Evolutionary conservation across 2,888 invertebrate genomes (phyloP).

Genomic region (Parochlus steinenii): DNA sequence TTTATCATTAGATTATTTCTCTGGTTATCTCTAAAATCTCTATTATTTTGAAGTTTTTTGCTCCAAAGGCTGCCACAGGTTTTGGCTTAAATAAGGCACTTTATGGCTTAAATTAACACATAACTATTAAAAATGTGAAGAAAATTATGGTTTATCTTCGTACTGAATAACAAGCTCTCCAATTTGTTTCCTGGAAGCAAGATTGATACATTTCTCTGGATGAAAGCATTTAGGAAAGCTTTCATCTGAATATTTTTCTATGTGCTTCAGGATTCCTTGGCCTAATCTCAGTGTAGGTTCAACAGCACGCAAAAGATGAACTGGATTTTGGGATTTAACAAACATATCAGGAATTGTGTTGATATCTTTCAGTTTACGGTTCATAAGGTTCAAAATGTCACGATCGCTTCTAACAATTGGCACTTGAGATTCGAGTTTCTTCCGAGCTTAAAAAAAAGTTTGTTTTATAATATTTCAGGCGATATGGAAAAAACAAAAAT

Average conservation of each 20-base stretch:
- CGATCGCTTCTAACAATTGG: constrained; percentile 46
- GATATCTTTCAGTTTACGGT: constrained; percentile 27
- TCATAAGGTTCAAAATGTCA: constrained; percentile 39
- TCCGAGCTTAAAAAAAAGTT: constrained; percentile 37
- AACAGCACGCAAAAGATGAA: constrained; percentile 61
- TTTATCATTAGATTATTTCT: no score
- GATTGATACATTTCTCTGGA: constrained; percentile 30
- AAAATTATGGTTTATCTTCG: constrained; percentile 19
- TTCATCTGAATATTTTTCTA: constrained; percentile 17
- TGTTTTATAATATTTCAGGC: constrained; percentile 6
- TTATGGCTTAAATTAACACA: no score
- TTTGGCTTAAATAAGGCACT: no score
- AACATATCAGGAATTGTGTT: constrained; percentile 54
- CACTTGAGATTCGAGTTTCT: constrained; percentile 36
- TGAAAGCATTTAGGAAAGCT: constrained; percentile 21
- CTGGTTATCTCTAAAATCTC: no score
- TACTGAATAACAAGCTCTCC: constrained; percentile 30
- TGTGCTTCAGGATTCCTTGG: constrained; percentile 31
- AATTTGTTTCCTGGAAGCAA: constrained; percentile 34
- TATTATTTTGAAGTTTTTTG: no score
- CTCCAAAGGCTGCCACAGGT: no score
- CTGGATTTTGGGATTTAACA: constrained; percentile 37
- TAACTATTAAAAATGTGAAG: no score
- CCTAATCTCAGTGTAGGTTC: constrained; percentile 52
- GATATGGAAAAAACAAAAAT: constrained; percentile 16